Conservation (phyloP, 2,797 vertebrate genomes). For the Thaleichthys pacificus region DNA sequence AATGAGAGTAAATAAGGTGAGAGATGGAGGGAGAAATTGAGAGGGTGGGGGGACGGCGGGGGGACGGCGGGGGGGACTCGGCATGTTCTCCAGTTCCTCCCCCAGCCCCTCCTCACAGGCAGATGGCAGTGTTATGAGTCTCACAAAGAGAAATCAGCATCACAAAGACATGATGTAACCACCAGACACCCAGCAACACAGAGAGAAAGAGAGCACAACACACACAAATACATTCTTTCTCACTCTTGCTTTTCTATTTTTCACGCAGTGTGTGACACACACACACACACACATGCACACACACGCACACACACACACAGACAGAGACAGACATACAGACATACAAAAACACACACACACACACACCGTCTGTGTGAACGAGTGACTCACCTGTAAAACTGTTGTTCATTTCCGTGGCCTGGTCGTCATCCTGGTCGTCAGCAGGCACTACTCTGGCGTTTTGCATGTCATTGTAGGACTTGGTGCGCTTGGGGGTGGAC, state of each 20-base stretch:
- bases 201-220: slow-evolving; percentile 36
- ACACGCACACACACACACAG: neutral
- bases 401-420: slow-evolving; percentile 98
- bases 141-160: slow-evolving; percentile 53
- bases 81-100: slow-evolving; percentile 35
- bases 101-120: slow-evolving; percentile 65
- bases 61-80: slow-evolving; percentile 3
- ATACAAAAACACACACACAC: neutral
- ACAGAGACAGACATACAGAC: slow-evolving; percentile 20
- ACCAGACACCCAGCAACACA: slow-evolving; percentile 56
- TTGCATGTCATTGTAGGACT: slow-evolving; percentile 99
- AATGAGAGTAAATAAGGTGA: neutral
- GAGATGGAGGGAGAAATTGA: neutral
- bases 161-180: slow-evolving; percentile 75
- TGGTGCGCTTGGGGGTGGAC: slow-evolving; percentile 92
- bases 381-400: slow-evolving; percentile 92
- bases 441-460: slow-evolving; percentile 93
- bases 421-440: slow-evolving; percentile 86
- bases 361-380: neutral
- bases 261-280: slow-evolving; percentile 4
- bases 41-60: neutral
- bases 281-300: slow-evolving; percentile 11
- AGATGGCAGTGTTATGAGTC: slow-evolving; percentile 71
- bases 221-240: slow-evolving; percentile 38
- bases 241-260: neutral